These are phyloP conservation scores for Bos taurus DNA, from an alignment of 2,113 vertebrate species.

Conservation along the genomic window DNA sequence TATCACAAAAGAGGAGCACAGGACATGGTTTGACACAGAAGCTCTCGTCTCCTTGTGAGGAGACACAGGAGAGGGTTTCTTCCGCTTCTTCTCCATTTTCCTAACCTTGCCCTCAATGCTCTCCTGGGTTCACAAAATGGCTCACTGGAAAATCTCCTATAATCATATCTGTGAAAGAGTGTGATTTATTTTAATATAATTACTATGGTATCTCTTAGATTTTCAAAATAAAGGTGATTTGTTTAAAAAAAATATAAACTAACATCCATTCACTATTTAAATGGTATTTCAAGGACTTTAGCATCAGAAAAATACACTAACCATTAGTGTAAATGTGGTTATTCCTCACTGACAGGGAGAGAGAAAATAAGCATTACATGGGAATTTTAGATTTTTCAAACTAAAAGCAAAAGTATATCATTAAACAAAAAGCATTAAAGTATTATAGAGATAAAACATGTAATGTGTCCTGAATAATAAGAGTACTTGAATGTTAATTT, in stretches of 20 bases:
- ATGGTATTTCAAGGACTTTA: background rate
- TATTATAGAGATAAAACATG: background rate
- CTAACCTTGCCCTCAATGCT: background rate
- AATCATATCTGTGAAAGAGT: background rate
- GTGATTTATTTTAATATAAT: background rate
- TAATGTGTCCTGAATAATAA: background rate
- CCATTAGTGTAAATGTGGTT: background rate
- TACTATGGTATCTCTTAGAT: background rate
- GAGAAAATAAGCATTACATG: background rate
- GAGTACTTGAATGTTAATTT: constrained; percentile 49
- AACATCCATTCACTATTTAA: background rate
- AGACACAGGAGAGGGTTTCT: background rate
- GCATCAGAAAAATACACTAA: background rate
- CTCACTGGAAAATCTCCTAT: background rate
- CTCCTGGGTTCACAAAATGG: background rate
- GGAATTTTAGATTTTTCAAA: constrained; percentile 39
- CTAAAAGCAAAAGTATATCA: constrained; percentile 40
- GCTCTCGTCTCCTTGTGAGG: too few relatives aligned
- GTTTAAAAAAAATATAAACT: background rate
- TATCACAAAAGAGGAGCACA: background rate
- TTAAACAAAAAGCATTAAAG: constrained; percentile 47
- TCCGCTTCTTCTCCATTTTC: background rate
- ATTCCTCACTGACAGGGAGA: background rate
- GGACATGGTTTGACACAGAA: rapidly evolving
- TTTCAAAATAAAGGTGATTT: background rate